Conservation (phyloP, 2,797 vertebrate species). For the Cygnus olor region DNA sequence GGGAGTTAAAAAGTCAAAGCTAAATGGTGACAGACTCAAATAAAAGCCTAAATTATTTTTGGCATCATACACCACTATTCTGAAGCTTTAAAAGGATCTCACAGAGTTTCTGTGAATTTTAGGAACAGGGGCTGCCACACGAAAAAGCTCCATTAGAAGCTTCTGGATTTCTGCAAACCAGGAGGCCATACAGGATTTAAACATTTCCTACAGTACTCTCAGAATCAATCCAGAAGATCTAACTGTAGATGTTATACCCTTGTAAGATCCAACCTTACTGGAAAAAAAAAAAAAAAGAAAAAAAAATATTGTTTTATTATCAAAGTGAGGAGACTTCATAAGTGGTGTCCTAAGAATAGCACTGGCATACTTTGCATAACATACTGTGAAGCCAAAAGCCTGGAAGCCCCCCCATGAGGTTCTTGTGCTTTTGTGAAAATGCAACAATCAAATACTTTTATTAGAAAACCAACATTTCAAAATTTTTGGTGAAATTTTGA, state of each 20-base stretch:
- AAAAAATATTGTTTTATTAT: not conserved
- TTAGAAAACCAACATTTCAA: not conserved
- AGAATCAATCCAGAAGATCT: not conserved
- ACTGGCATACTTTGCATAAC: not conserved
- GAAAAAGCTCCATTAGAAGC: not conserved
- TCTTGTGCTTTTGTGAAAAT: not conserved
- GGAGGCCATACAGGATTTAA: not conserved
- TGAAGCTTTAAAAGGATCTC: not conserved
- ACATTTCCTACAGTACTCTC: not conserved
- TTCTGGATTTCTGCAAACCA: not conserved
- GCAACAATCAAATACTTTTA: not conserved
- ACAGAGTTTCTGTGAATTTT: not conserved
- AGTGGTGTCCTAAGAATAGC: not conserved
- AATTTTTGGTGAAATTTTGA: not conserved
- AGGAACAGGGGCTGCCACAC: not conserved
- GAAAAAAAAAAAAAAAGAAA: not conserved
- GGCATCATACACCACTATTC: not conserved
- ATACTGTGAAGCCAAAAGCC: not conserved
- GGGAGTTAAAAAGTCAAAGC: not conserved
- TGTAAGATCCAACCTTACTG: not conserved
- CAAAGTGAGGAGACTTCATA: not conserved
- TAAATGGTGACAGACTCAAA: slow-evolving; percentile 9
- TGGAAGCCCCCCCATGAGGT: no score
- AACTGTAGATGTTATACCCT: not conserved
- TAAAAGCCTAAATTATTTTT: slow-evolving; percentile 14